These are phyloP conservation scores for Sternarchorhynchus goeldii DNA, from an alignment of 2,797 vertebrate species.

Conservation along the genomic window DNA sequence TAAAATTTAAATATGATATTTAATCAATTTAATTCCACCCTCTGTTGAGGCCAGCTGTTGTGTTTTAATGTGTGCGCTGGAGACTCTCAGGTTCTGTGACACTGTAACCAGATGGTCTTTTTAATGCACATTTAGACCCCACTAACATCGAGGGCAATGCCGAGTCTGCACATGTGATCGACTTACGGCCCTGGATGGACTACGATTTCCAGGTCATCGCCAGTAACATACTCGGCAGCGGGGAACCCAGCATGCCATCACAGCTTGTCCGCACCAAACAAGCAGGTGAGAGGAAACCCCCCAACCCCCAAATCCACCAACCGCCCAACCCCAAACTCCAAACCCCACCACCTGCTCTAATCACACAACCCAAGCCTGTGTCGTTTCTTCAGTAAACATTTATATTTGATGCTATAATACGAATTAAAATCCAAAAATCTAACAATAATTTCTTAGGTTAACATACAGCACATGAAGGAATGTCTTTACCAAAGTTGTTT, in stretches of 20 bases:
- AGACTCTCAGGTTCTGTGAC: background rate
- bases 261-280: constrained; percentile 87
- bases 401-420: no score
- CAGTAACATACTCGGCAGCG: constrained; percentile 93
- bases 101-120: background rate
- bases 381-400: no score
- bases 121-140: constrained; percentile 75
- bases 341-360: background rate
- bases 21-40: background rate
- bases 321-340: background rate
- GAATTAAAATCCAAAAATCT: no score
- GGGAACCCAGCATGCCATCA: constrained; percentile 91
- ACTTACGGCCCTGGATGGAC: constrained; percentile 94
- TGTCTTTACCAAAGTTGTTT: background rate
- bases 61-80: constrained; percentile 6
- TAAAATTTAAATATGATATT: background rate
- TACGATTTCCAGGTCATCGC: constrained; percentile 93
- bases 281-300: constrained; percentile 77
- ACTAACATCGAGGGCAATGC: constrained; percentile 91
- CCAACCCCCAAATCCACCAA: background rate
- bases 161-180: constrained; percentile 84
- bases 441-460: no score
- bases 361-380: background rate
- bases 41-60: background rate
- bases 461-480: no score